Evolutionary conservation across 2,888 invertebrate genomes (phyloP), one percentile per base, ranked within the genome.

Genomic region (Caenorhabditis angaria): DNA sequence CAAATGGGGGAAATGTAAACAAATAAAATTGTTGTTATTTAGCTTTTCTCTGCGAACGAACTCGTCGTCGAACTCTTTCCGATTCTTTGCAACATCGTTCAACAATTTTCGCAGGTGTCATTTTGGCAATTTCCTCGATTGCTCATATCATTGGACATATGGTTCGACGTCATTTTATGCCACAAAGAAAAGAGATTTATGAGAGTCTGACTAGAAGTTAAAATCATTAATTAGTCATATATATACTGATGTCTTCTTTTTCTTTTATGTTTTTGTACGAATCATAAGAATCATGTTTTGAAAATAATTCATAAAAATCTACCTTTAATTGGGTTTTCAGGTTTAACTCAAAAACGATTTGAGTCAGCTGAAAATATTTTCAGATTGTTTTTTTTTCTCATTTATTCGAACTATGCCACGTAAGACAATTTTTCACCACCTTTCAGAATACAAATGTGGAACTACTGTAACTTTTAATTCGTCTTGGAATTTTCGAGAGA

Each of bases 41-140:
- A 85, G 85, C 79, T 29, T 85, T 80, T 53, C 61, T 85, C 14
- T 85, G 85, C 67, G 85, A 85, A 53, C 55, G 85, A 22, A 86
- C 85, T 2, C 74, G 83, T 4, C 72, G 80, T n/a, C 70, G 84
- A 35, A 83, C 84, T 3, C 70, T 85, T 1, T 69, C 73, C 32
- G 85, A 85, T 50, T 78, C 80, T 10, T 81, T 85, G 59, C 80
- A 85, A 32, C 78, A 80, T 70, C 71, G 74, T 56, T 82, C 85
- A 35, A 85, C 85, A 22, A 70, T 85, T 22, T 78, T 85, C 59
- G 85, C 83, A 6, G 84, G 83, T 12, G 75, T 85, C 50, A 73
- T 85, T 35, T 65, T 85, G 32, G 85, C 80, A 0, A 53, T 85
- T 10, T 75, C 79, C n/a, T 83, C 85, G 8, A 74, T 85, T 48